Conservation (phyloP, 2,888 invertebrate genomes). For the Mystacides longicornis region DNA sequence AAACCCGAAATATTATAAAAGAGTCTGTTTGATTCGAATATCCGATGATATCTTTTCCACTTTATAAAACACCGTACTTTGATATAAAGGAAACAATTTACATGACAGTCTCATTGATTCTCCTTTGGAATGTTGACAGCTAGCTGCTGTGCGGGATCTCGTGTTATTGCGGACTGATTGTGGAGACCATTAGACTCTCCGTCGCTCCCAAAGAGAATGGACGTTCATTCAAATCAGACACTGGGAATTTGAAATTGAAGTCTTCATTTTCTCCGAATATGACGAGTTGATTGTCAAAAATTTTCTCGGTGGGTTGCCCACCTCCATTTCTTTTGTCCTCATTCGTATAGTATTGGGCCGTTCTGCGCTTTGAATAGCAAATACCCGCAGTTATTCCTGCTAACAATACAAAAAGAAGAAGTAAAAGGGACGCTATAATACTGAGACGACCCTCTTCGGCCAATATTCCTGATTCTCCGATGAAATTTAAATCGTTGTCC, state of each 20-base stretch:
- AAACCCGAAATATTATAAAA: not conserved
- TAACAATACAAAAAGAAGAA: constrained; percentile 38
- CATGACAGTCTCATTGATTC: constrained; percentile 18
- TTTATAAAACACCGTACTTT: not conserved
- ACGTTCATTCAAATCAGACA: constrained; percentile 27
- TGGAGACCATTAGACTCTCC: constrained; percentile 17
- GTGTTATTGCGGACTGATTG: constrained; percentile 20
- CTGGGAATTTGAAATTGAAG: constrained; percentile 53
- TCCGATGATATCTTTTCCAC: too few species aligned
- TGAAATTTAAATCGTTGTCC: constrained; percentile 45
- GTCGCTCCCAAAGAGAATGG: constrained; percentile 12
- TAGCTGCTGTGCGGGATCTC: constrained; percentile 15
- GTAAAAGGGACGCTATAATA: constrained; percentile 38
- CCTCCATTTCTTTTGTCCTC: constrained; percentile 53
- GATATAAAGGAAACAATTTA: constrained; percentile 7
- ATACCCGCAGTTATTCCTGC: constrained; percentile 53
- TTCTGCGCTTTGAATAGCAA: constrained; percentile 60
- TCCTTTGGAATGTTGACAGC: constrained; percentile 17
- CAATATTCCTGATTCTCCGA: constrained; percentile 39
- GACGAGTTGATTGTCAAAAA: constrained; percentile 37
- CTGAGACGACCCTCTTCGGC: constrained; percentile 50
- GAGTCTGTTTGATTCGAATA: too few species aligned
- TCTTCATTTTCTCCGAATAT: constrained; percentile 42
- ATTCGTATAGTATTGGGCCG: constrained; percentile 71
- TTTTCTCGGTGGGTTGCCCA: constrained; percentile 35